Conservation (phyloP, 2,888 invertebrate species). For the Isoperla grammatica region DNA sequence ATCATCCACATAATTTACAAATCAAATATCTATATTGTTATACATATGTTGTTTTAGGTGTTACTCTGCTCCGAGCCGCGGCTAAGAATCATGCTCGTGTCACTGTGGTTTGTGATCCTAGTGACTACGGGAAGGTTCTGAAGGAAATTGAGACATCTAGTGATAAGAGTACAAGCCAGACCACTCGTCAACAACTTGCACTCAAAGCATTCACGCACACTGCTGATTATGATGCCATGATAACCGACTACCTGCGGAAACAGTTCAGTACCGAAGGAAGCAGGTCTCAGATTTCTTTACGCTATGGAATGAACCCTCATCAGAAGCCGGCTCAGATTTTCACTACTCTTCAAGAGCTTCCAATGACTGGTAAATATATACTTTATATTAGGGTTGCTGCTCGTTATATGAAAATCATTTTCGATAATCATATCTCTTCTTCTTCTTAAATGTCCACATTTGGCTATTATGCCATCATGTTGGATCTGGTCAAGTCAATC, state of each 20-base stretch:
- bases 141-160: slow-evolving; percentile 60
- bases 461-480: too few relatives aligned
- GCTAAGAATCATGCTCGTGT: slow-evolving; percentile 96
- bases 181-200: slow-evolving; percentile 72
- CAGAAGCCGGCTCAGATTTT: slow-evolving; percentile 93
- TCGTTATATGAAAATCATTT: not conserved
- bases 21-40: too few relatives aligned
- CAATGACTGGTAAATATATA: slow-evolving; percentile 55
- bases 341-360: slow-evolving; percentile 71
- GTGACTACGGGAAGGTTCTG: slow-evolving; percentile 74
- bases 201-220: slow-evolving; percentile 96
- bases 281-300: slow-evolving; percentile 71
- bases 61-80: slow-evolving; percentile 89
- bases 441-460: too few relatives aligned
- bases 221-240: slow-evolving; percentile 88
- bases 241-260: slow-evolving; percentile 91
- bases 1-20: too few relatives aligned
- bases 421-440: too few relatives aligned
- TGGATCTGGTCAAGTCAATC: too few relatives aligned
- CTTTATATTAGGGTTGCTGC: not conserved
- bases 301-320: slow-evolving; percentile 81
- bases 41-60: slow-evolving; percentile 61
- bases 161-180: slow-evolving; percentile 62
- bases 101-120: slow-evolving; percentile 87
- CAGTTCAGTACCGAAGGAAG: slow-evolving; percentile 64